Percentiles rank a stretch among this genome's conserved stretches.
Conservation (phyloP, 2,797 vertebrate genomes). For the Ara ararauna region DNA sequence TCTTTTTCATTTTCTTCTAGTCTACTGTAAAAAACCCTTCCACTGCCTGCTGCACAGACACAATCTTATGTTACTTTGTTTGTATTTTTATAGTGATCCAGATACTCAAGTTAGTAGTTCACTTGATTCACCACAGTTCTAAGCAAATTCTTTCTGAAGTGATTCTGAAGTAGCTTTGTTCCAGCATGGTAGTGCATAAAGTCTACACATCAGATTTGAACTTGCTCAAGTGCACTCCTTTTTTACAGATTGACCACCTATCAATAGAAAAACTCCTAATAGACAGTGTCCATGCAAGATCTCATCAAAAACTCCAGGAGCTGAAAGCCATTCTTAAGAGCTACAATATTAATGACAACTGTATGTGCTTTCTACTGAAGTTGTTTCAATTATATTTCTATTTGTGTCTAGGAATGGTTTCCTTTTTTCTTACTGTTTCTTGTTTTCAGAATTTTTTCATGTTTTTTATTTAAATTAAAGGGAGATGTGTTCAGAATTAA, state of each 20-base stretch:
- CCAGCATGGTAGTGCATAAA: background rate
- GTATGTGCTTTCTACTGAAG: slow-evolving; percentile 79
- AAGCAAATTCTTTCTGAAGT: background rate
- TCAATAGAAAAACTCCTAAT: slow-evolving; percentile 98
- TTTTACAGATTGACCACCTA: slow-evolving; percentile 92
- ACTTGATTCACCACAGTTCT: background rate
- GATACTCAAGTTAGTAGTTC: background rate
- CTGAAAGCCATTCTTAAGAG: slow-evolving; percentile 94
- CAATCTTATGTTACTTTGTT: background rate
- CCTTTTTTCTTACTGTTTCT: background rate
- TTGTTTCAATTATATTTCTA: background rate
- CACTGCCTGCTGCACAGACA: background rate
- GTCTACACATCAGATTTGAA: background rate
- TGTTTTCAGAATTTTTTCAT: background rate
- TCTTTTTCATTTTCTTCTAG: background rate
- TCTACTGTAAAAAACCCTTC: background rate
- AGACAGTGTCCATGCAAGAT: slow-evolving; percentile 96
- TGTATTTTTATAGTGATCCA: background rate
- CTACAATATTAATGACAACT: slow-evolving; percentile 92
- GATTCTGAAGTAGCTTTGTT: background rate
- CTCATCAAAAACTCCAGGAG: slow-evolving; percentile 97
- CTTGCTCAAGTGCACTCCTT: background rate
- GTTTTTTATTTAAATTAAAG: background rate
- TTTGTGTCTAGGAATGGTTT: background rate
- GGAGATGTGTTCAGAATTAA: background rate